Conservation (phyloP, 2,888 invertebrate species). For the Parelbella ahira region DNA sequence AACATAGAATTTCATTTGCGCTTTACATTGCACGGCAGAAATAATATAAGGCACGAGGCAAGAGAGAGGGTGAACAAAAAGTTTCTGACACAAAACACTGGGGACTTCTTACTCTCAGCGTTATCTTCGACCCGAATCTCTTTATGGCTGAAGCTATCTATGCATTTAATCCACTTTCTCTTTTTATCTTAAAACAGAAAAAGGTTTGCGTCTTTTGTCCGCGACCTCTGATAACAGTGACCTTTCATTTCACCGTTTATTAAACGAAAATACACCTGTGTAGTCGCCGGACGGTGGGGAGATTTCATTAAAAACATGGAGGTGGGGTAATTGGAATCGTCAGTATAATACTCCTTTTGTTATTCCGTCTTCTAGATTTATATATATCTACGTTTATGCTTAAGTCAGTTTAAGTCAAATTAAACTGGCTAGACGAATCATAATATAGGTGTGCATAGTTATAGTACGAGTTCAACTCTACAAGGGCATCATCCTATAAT, state of each 20-base stretch:
- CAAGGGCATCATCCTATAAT: too few species aligned
- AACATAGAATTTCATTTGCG: too few species aligned
- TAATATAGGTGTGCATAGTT: too few species aligned
- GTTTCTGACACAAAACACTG: slow-evolving; percentile 36
- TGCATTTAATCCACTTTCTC: slow-evolving; percentile 73
- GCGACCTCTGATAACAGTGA: slow-evolving; percentile 56
- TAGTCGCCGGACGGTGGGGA: slow-evolving; percentile 47
- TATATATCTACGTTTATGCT: slow-evolving; percentile 7
- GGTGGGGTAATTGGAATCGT: slow-evolving; percentile 46
- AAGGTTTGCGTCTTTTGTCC: slow-evolving; percentile 60
- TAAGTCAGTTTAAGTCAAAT: slow-evolving; percentile 5
- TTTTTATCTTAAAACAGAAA: slow-evolving; percentile 65
- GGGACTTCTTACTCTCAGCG: slow-evolving; percentile 39
- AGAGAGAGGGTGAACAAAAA: slow-evolving; percentile 28
- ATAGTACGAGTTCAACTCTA: too few species aligned
- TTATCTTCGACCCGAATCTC: slow-evolving; percentile 57
- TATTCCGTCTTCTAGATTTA: slow-evolving; percentile 32
- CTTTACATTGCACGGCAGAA: too few species aligned
- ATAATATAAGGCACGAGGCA: slow-evolving; percentile 2
- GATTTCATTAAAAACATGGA: slow-evolving; percentile 62
- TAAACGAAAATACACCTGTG: slow-evolving; percentile 67
- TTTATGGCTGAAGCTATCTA: slow-evolving; percentile 65
- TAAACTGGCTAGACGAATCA: slow-evolving; percentile 9
- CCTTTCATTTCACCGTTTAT: slow-evolving; percentile 58
- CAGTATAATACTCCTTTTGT: slow-evolving; percentile 36